Base-by-base conservation (phyloP, 2,888 invertebrate species). In the Epistrophella euchroma region DNA sequence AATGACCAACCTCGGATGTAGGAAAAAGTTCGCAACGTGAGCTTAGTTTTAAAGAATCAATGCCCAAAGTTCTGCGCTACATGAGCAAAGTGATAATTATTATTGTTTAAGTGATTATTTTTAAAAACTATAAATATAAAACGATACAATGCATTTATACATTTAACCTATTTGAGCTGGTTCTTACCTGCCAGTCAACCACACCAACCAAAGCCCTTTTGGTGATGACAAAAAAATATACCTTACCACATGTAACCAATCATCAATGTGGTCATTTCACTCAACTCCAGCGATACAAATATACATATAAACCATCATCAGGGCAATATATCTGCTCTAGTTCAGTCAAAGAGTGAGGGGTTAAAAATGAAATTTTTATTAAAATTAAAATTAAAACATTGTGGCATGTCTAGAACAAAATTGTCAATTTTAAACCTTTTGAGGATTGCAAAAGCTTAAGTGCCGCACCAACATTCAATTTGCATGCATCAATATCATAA, bases 361-460 rank as follows among this genome's bases (percentile, higher is more conserved):
- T 60, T 22, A 37, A 58, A 58, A 58, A 37, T n/a, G 11, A 70
- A 77, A 73, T 86, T 64, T 86, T 74, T 86, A 81, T 68, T 82
- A 77, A 74, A 82, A 82, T 82, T 76, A 74, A 86, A 32, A 32
- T 32, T 32, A 32, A 40, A 81, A 74, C 68, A 58, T 47, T 86
- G 73, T 55, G 77, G 86, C 52, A 60, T 37, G 73, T 60, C 82
- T 85, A 85, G 76, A 68, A 77, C 81, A 50, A 86, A 86, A 86
- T 77, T 86, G 86, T 77, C 82, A 86, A 86, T 81, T 86, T 76
- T 60, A 86, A 86, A 77, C 81, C 82, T 81, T 66, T 86, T 86
- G 77, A 81, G 86, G 77, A 77, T 82, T 86, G 72, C 73, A 82
- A 47, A 86, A 70, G 81, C 86, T 82, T 76, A 82, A 81, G 81